phyloP scores from a whole-genome alignment of 1,140 invertebrate species.

The Cyrtorhinus lividipennis region DNA sequence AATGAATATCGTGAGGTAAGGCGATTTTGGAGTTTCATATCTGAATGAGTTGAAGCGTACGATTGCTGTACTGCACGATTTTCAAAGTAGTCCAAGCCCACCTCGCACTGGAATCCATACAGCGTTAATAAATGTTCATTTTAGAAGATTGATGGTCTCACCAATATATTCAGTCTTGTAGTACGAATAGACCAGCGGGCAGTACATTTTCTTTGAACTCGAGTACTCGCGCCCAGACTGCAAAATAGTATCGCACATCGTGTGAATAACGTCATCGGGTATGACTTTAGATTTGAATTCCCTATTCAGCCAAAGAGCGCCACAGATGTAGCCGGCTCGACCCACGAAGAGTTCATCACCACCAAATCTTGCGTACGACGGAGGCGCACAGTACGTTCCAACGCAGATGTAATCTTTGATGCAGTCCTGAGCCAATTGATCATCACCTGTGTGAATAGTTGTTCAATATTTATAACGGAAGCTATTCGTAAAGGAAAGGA shows the following conservation, averaged over 20 bases:
- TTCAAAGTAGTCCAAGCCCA: no score
- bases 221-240: slow-evolving; percentile 54
- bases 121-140: no score
- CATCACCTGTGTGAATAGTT: slow-evolving; percentile 1
- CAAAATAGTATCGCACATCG: slow-evolving; percentile 51
- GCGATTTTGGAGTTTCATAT: background rate
- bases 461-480: no score
- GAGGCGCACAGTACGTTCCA: slow-evolving; percentile 27
- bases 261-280: slow-evolving; percentile 37
- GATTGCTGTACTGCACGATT: no score
- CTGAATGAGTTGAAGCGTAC: no score
- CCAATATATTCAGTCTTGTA: slow-evolving; percentile 69
- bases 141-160: no score
- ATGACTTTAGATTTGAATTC: slow-evolving; percentile 38
- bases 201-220: slow-evolving; percentile 33
- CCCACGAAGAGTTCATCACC: slow-evolving; percentile 75
- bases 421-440: slow-evolving; percentile 2
- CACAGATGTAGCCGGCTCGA: slow-evolving; percentile 60
- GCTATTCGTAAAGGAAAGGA: background rate
- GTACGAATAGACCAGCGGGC: slow-evolving; percentile 72
- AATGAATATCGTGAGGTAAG: background rate
- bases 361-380: slow-evolving; percentile 49
- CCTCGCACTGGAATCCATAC: no score
- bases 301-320: slow-evolving; percentile 53
- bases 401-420: slow-evolving; percentile 24